Evolutionary conservation across 53 echinoderm and acorn worm species (phyloP).

Genomic region (Pentamera pediparva): DNA sequence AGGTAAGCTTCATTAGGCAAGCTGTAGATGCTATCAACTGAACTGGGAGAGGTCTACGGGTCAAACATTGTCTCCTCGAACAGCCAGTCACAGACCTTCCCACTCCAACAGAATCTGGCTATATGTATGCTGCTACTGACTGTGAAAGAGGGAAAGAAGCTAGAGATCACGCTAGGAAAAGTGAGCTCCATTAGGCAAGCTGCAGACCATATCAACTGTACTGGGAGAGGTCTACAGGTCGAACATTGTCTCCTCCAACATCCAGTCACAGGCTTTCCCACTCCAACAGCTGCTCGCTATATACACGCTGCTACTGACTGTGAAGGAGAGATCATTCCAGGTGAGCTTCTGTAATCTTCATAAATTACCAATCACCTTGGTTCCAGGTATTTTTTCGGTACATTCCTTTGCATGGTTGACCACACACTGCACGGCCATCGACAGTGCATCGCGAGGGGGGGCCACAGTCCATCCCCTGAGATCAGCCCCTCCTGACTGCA

Average conservation of each 20-base stretch:
- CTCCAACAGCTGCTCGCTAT: conserved; percentile 84
- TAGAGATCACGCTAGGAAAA: conserved; percentile 91
- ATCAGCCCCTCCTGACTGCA: too few species aligned
- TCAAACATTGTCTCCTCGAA: conserved; percentile 57
- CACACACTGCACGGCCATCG: too few species aligned
- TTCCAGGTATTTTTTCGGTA: too few species aligned
- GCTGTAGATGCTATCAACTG: conserved; percentile 72
- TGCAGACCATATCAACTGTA: conserved; percentile 62
- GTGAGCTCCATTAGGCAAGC: conserved; percentile 50
- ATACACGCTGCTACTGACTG: conserved; percentile 73
- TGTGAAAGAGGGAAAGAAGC: conserved; percentile 70
- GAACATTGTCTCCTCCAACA: conserved; percentile 26
- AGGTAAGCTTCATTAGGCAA: conserved; percentile 90
- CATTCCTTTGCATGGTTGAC: too few species aligned
- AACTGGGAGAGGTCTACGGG: conserved; percentile 86
- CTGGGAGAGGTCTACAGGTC: conserved; percentile 83
- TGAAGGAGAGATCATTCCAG: conserved; percentile 78
- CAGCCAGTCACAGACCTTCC: conserved; percentile 61
- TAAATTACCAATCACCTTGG: too few species aligned
- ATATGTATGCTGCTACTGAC: conserved; percentile 85
- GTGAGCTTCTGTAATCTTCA: conserved; percentile 35
- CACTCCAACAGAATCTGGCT: conserved; percentile 90
- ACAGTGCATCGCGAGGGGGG: too few species aligned
- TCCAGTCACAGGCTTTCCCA: conserved; percentile 55
- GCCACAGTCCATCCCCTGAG: too few species aligned